Evolutionary conservation across 2,797 vertebrate species (phyloP).

Genomic region (Diplodus sargus): DNA sequence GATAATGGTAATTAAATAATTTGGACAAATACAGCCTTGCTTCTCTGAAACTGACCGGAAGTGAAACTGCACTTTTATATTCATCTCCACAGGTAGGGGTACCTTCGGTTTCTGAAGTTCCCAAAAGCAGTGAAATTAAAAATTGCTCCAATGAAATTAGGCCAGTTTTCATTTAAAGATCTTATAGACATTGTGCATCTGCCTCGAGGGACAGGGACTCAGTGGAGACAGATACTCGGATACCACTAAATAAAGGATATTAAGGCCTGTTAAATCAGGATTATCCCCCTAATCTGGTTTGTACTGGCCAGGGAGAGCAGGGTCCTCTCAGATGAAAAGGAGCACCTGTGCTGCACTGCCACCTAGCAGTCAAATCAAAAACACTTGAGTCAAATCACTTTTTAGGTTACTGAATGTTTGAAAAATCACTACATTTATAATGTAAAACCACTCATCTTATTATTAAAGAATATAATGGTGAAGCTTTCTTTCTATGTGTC

Average conservation of each 20-base stretch:
- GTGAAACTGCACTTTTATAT: slow-evolving; percentile 20
- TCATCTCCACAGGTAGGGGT: not conserved
- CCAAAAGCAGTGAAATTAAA: slow-evolving; percentile 14
- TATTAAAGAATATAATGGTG: slow-evolving; percentile 3
- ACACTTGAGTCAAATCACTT: slow-evolving; percentile 7
- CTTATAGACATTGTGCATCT: slow-evolving; percentile 35
- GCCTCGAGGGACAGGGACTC: slow-evolving; percentile 55
- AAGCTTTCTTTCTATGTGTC: not conserved
- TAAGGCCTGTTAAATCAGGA: slow-evolving; percentile 71
- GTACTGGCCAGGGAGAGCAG: slow-evolving; percentile 60
- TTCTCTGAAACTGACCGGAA: slow-evolving; percentile 25
- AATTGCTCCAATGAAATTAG: slow-evolving; percentile 35
- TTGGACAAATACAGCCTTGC: slow-evolving; percentile 32
- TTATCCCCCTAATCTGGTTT: slow-evolving; percentile 76
- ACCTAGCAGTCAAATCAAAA: slow-evolving; percentile 69
- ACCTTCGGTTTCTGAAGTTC: slow-evolving; percentile 15
- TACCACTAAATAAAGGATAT: slow-evolving; percentile 73
- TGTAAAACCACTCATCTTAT: not conserved
- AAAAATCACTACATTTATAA: slow-evolving; percentile 16
- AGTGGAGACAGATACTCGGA: slow-evolving; percentile 56
- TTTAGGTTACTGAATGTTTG: slow-evolving; percentile 17
- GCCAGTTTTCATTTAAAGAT: slow-evolving; percentile 36
- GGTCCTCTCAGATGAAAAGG: slow-evolving; percentile 44
- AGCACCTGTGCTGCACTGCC: slow-evolving; percentile 67
- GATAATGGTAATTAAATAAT: slow-evolving; percentile 62